Base-by-base conservation (phyloP, 2,888 invertebrate species). In the Tortricodes alternella region DNA sequence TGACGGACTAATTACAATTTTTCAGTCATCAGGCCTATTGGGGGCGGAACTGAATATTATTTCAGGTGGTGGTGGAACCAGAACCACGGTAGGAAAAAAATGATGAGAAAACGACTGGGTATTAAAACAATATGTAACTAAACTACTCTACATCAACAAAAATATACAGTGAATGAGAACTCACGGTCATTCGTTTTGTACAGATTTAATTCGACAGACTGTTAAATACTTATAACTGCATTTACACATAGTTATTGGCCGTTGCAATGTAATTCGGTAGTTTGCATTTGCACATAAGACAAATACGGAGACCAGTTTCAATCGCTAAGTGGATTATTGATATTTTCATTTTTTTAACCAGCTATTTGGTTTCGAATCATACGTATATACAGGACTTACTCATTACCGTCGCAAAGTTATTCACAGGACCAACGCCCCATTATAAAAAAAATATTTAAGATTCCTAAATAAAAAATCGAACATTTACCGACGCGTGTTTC, bases 121-220 rank as follows among this genome's bases (percentile, higher is more conserved):
- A 15, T 29, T 29, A 60, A 59, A 62, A 53, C 39, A 58, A 66
- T 62, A 64, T 55, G 51, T 63, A 61, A 57, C 62, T 66, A 52
- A 63, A 64, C 59, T 60, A 66, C 48, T 62, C 57, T 52, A 64
- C 66, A 49, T 67, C 59, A 57, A 64, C 64, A 69, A 68, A 70
- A n/a, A n/a, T n/a, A 76, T 73, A 64, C 73, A 69, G 69, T 64
- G 73, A 87, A 88, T 86, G 73, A 88, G 70, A 87, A 87, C 67
- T 71, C 85, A 85, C 82, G 78, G 53, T 85, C 63, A 60, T 79
- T 84, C 75, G 72, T 89, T 89, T 89, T 89, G 88, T 89, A 89
- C 89, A 89, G 89, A 89, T 89, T 89, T 89, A 89, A 89, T 89
- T 88, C 82, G 87, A 87, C 85, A 87, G 87, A 87, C 79, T 85